phyloP scores from a whole-genome alignment of 2,797 vertebrate species.

The Streptopelia turtur region DNA sequence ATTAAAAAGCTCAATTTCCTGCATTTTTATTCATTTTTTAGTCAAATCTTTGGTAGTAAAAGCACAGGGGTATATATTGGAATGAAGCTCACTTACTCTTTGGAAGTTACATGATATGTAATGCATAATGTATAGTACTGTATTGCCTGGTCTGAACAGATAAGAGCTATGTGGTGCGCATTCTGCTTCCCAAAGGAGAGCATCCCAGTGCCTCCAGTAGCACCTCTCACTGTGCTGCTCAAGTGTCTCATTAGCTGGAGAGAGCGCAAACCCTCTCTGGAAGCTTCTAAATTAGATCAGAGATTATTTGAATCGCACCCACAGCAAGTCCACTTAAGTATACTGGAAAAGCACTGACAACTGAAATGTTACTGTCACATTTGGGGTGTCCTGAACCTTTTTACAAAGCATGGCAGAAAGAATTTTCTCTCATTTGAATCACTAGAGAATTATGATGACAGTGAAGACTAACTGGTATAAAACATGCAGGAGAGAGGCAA shows the following conservation, averaged over 20 bases:
- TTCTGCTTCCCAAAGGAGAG: neutral
- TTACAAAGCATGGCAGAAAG: neutral
- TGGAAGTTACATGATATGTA: neutral
- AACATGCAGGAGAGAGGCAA: neutral
- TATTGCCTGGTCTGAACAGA: fast-evolving
- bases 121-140: fast-evolving
- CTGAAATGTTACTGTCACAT: neutral
- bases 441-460: neutral
- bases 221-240: neutral
- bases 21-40: neutral
- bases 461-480: neutral
- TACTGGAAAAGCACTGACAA: neutral
- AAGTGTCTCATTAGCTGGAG: neutral
- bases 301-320: neutral
- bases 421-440: neutral
- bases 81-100: neutral
- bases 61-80: neutral
- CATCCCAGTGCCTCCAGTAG: neutral
- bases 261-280: neutral
- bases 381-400: neutral
- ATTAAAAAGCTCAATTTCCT: neutral
- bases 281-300: neutral
- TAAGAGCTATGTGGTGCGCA: fast-evolving
- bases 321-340: neutral
- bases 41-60: neutral